Evolutionary conservation across 1,140 invertebrate genomes (phyloP).

Genomic region (Drosophila fuyamai): DNA sequence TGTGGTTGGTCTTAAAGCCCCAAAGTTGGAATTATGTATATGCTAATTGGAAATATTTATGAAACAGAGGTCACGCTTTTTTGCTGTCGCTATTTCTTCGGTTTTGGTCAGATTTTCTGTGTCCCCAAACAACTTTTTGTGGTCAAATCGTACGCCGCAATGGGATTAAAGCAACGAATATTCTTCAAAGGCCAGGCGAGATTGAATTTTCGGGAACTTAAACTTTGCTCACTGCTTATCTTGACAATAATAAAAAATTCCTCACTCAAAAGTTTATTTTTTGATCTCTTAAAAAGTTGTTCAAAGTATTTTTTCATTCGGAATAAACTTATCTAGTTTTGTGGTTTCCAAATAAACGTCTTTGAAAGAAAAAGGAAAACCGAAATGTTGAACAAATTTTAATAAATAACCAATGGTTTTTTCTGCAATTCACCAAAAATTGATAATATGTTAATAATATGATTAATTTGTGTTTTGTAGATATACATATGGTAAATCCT

Average conservation of each 20-base stretch:
- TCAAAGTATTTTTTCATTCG: too few relatives aligned
- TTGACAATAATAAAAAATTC: neutral
- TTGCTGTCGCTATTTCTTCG: neutral
- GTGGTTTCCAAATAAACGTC: too few relatives aligned
- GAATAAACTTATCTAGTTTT: too few relatives aligned
- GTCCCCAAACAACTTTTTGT: neutral
- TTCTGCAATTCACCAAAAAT: too few relatives aligned
- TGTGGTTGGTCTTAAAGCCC: neutral
- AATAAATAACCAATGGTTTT: too few relatives aligned
- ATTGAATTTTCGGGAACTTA: slow-evolving; percentile 3
- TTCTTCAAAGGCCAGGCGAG: neutral
- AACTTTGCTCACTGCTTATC: neutral
- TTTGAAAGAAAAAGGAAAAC: too few relatives aligned
- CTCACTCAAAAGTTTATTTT: too few relatives aligned
- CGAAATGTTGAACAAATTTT: too few relatives aligned
- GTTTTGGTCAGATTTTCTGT: neutral
- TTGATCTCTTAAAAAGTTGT: too few relatives aligned
- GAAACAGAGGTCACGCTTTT: slow-evolving; percentile 13
- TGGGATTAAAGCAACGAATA: slow-evolving; percentile 12
- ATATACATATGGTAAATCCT: too few relatives aligned
- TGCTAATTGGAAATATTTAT: slow-evolving; percentile 25
- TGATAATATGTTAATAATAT: too few relatives aligned
- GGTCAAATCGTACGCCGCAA: slow-evolving; percentile 13
- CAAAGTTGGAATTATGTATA: slow-evolving; percentile 26
- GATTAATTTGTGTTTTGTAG: too few relatives aligned